A percentile compares a stretch with the other conserved stretches of the same genome.
Conservation (phyloP, 2,797 vertebrate genomes). For the Lacerta agilis region DNA sequence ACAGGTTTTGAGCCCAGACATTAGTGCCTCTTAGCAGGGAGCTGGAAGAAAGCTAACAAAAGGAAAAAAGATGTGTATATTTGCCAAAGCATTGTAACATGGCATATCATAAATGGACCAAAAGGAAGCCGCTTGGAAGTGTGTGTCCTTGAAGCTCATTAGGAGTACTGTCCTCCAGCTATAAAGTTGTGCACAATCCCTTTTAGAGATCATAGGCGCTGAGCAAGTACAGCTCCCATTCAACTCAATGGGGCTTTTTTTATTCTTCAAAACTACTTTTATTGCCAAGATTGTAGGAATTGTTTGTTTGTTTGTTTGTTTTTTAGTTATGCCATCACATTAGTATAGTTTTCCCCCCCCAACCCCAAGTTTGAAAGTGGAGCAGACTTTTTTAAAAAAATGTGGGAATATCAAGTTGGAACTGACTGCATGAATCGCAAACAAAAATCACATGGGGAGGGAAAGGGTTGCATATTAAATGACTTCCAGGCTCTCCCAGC, state of each 20-base stretch:
- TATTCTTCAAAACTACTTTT: conserved; percentile 75
- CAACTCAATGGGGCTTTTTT: conserved; percentile 44
- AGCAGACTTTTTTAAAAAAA: conserved; percentile 64
- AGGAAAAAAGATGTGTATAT: conserved; percentile 51
- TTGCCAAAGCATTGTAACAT: conserved; percentile 74
- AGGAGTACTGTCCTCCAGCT: background rate
- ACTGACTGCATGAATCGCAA: conserved; percentile 77
- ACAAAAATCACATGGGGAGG: conserved; percentile 62
- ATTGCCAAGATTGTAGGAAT: conserved; percentile 76
- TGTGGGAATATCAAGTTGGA: conserved; percentile 73
- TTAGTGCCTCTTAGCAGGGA: conserved; percentile 79
- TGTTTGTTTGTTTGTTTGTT: conserved; percentile 59
- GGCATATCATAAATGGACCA: conserved; percentile 69
- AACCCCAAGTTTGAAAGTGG: conserved; percentile 72
- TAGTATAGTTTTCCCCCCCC: conserved; percentile 64
- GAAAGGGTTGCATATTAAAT: conserved; percentile 77
- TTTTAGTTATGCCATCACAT: conserved; percentile 77
- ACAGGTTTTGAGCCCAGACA: conserved; percentile 76
- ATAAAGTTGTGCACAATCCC: background rate
- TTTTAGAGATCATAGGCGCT: background rate
- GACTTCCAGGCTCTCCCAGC: conserved; percentile 68
- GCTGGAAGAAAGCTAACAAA: conserved; percentile 71
- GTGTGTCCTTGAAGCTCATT: conserved; percentile 66
- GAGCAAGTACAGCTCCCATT: background rate
- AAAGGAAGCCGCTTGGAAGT: conserved; percentile 66